These are phyloP conservation scores for Rachycentron canadum DNA, from an alignment of 2,797 vertebrate species.

Conservation along the genomic window DNA sequence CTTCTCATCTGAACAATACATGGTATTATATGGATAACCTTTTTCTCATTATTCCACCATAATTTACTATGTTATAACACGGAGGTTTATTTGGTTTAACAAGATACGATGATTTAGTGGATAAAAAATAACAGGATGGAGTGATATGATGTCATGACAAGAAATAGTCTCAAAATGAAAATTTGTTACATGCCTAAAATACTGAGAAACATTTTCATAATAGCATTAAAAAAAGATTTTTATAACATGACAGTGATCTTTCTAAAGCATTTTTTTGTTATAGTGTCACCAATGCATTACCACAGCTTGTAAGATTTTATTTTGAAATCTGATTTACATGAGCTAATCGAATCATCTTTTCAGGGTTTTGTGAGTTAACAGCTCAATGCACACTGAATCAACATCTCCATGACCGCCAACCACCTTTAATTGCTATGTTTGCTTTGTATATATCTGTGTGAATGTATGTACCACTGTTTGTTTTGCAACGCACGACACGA, in stretches of 20 bases:
- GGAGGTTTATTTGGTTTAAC: too few species aligned
- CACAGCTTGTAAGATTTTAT: background rate
- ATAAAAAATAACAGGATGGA: background rate
- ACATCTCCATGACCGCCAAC: background rate
- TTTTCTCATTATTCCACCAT: background rate
- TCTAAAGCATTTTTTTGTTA: too few species aligned
- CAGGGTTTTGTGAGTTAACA: background rate
- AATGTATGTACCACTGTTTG: too few species aligned
- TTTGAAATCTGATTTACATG: background rate
- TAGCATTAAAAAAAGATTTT: too few species aligned
- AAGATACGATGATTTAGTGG: background rate
- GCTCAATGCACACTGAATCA: background rate
- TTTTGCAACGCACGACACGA: constrained; percentile 5
- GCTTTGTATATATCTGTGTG: constrained; percentile 17
- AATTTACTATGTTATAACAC: background rate
- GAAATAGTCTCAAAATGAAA: too few species aligned
- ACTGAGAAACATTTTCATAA: too few species aligned
- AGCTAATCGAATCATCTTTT: constrained; percentile 2
- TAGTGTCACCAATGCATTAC: background rate
- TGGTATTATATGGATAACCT: too few species aligned
- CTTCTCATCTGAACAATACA: background rate
- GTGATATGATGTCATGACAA: too few species aligned
- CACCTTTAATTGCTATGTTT: constrained; percentile 31
- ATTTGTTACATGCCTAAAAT: too few species aligned
- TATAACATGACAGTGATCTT: too few species aligned